A percentile compares a stretch with the other conserved stretches of the same genome.
Evolutionary conservation across 37 sponge, comb jelly and placozoan species (phyloP).

Genomic region (Crambe crambe): DNA sequence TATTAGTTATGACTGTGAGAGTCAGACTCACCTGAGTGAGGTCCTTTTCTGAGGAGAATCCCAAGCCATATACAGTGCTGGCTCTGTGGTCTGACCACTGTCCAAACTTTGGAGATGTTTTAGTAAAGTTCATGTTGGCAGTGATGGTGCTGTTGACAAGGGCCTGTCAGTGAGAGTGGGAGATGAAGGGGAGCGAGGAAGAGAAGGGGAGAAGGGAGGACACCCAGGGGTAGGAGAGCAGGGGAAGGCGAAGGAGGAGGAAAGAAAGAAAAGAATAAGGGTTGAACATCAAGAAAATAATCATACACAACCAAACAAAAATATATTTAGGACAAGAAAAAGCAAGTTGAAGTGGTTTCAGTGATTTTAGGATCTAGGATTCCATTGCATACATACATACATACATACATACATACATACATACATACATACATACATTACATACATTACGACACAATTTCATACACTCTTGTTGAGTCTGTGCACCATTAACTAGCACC

Average conservation of each 20-base stretch:
- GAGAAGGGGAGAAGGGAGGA: conserved; percentile 2
- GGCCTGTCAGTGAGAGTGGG: conserved; percentile 34
- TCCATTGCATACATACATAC: no score
- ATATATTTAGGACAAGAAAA: no score
- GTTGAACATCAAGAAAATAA: background rate
- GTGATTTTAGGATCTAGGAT: no score
- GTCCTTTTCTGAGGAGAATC: conserved; percentile 85
- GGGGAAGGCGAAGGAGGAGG: background rate
- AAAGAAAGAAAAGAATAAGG: background rate
- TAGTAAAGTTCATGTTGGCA: conserved; percentile 96
- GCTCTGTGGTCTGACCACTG: conserved; percentile 97
- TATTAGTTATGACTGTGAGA: no score
- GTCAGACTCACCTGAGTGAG: conserved; percentile 59
- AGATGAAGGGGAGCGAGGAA: no score
- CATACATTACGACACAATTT: no score
- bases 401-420: no score
- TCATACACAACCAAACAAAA: background rate
- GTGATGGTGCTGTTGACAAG: conserved; percentile 93
- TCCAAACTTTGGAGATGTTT: conserved; percentile 97
- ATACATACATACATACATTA: no score
- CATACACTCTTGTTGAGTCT: no score
- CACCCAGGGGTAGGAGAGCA: background rate
- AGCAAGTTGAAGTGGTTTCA: no score
- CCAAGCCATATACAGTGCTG: conserved; percentile 93
- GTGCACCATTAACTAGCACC: no score